Evolutionary conservation across 2,888 invertebrate genomes (phyloP).

Genomic region (Caenorhabditis becei): DNA sequence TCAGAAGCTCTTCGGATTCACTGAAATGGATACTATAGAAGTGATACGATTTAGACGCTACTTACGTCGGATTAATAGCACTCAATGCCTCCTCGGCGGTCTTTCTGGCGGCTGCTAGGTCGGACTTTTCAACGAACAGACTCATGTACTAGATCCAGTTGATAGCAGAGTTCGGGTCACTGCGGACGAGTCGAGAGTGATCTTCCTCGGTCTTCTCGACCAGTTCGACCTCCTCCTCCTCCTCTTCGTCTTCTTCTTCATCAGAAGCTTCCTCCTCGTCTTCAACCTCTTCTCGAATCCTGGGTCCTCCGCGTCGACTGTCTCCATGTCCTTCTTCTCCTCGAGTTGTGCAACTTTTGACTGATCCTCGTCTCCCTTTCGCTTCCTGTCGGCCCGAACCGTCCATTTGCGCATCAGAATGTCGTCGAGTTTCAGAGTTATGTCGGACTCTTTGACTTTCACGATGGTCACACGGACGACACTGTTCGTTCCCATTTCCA

Average conservation of each 20-base stretch:
- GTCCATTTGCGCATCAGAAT: constrained; percentile 57
- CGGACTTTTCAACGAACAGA: constrained; percentile 87
- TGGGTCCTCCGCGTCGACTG: constrained; percentile 63
- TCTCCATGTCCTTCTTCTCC: constrained; percentile 34
- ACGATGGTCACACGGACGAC: constrained; percentile 38
- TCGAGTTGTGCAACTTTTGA: constrained; percentile 40
- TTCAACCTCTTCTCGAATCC: constrained; percentile 70
- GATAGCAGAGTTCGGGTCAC: constrained; percentile 77
- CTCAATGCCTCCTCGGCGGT: constrained; percentile 89
- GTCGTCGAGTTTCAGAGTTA: constrained; percentile 37
- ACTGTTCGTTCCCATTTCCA: constrained; percentile 48
- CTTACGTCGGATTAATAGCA: constrained; percentile 85
- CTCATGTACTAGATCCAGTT: constrained; percentile 88
- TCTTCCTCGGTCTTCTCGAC: constrained; percentile 64
- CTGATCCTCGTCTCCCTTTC: constrained; percentile 35
- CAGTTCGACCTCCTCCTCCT: constrained; percentile 32
- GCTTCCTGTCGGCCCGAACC: constrained; percentile 37
- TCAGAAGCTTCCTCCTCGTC: constrained; percentile 43
- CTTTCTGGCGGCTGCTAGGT: constrained; percentile 92
- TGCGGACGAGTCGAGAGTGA: constrained; percentile 68
- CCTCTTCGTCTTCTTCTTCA: constrained; percentile 55
- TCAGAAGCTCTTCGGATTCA: constrained; percentile 87
- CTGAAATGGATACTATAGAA: constrained; percentile 49
- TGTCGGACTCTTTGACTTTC: constrained; percentile 23
- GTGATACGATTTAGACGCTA: neutral